These are phyloP conservation scores for Hydropotes inermis DNA, from an alignment of 2,113 vertebrate genomes.

Conservation along the genomic window DNA sequence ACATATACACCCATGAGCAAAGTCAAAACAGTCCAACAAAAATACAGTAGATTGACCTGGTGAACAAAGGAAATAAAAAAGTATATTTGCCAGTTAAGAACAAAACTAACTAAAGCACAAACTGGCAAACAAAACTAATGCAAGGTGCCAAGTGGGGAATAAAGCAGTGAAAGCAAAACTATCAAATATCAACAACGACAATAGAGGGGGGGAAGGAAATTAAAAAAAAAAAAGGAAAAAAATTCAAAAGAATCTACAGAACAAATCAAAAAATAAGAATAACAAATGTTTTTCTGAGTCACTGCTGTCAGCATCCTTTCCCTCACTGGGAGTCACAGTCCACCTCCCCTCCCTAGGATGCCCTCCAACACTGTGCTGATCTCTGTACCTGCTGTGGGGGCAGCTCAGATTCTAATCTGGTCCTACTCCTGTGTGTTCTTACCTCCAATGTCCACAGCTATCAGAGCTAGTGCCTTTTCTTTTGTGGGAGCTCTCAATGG, in stretches of 20 bases:
- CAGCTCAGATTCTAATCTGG: neutral
- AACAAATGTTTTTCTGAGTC: neutral
- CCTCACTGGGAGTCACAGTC: neutral
- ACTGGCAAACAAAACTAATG: neutral
- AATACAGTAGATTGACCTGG: neutral
- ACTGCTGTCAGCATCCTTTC: neutral
- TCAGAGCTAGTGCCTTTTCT: neutral
- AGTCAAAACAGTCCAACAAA: neutral
- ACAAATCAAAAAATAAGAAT: neutral
- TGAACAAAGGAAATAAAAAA: neutral
- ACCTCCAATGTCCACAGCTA: neutral
- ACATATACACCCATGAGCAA: neutral
- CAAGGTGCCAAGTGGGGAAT: neutral
- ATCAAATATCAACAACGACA: neutral
- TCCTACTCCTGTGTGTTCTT: neutral
- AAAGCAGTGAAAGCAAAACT: neutral
- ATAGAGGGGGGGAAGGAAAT: fast-evolving
- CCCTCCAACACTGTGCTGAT: neutral
- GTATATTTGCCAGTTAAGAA: neutral
- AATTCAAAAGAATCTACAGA: neutral
- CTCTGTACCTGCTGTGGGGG: neutral
- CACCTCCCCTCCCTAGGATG: neutral
- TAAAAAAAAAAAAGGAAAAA: fast-evolving
- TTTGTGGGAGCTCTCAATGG: neutral
- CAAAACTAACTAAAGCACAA: neutral